Evolutionary conservation across 2,888 invertebrate genomes (phyloP).

Genomic region (Volucella bombylans): DNA sequence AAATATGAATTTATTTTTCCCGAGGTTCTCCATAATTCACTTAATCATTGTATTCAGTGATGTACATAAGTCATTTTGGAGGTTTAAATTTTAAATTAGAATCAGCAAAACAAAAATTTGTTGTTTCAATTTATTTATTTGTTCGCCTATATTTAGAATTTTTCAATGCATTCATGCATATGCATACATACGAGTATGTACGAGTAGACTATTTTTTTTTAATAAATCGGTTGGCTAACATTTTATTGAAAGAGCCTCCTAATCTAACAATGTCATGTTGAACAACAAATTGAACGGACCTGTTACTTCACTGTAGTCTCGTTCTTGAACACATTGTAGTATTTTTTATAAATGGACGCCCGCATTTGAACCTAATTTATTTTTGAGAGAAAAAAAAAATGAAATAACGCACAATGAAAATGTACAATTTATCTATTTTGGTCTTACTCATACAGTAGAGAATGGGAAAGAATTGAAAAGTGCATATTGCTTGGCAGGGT

Average conservation of each 20-base stretch:
- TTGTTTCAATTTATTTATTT: background rate
- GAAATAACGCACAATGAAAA: background rate
- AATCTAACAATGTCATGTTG: conserved; percentile 18
- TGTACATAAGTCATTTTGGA: conserved; percentile 45
- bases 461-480: background rate
- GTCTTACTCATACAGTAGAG: background rate
- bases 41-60: conserved; percentile 17
- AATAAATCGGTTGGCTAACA: background rate
- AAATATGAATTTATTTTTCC: background rate
- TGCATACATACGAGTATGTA: background rate
- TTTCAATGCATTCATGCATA: background rate
- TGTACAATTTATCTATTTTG: conserved; percentile 57
- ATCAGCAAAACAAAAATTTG: background rate
- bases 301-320: conserved; percentile 13
- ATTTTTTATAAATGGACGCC: conserved; percentile 19
- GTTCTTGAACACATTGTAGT: conserved; percentile 48
- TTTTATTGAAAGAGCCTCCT: conserved; percentile 1
- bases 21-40: conserved; percentile 11
- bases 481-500: conserved; percentile 55
- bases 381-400: conserved; percentile 5
- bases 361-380: conserved; percentile 54
- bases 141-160: conserved; percentile 5
- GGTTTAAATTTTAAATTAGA: conserved; percentile 12
- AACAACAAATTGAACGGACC: conserved; percentile 10
- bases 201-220: too few relatives aligned